These are phyloP conservation scores for Apamea monoglypha DNA, from an alignment of 2,888 invertebrate species.

Conservation along the genomic window DNA sequence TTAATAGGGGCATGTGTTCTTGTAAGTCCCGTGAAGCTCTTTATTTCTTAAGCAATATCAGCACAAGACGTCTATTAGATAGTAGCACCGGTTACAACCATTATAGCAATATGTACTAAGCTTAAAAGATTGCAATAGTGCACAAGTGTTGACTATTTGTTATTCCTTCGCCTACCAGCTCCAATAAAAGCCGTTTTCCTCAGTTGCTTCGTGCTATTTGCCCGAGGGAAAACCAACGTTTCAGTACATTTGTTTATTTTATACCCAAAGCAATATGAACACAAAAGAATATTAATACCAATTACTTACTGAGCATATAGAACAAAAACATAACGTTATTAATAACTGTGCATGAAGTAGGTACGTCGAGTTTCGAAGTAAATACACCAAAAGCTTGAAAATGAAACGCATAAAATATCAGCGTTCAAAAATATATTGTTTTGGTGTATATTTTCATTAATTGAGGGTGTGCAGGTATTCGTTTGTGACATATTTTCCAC, in stretches of 20 bases:
- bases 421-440: background rate
- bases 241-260: slow-evolving; percentile 57
- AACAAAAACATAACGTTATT: slow-evolving; percentile 25
- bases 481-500: slow-evolving; percentile 32
- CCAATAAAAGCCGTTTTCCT: slow-evolving; percentile 63
- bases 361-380: slow-evolving; percentile 24
- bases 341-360: slow-evolving; percentile 21
- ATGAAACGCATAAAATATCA: slow-evolving; percentile 35
- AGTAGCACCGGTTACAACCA: slow-evolving; percentile 26
- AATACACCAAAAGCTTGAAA: slow-evolving; percentile 37
- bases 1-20: slow-evolving; percentile 12
- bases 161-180: slow-evolving; percentile 61
- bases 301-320: slow-evolving; percentile 31
- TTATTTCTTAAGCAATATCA: slow-evolving; percentile 34
- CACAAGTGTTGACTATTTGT: slow-evolving; percentile 64
- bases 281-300: slow-evolving; percentile 52
- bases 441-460: slow-evolving; percentile 12
- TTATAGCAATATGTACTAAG: slow-evolving; percentile 51
- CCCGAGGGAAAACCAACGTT: slow-evolving; percentile 56
- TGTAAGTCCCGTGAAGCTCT: background rate
- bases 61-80: slow-evolving; percentile 23
- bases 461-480: slow-evolving; percentile 17
- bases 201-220: slow-evolving; percentile 52
- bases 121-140: slow-evolving; percentile 63
- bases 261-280: slow-evolving; percentile 51